Evolutionary conservation across 2,797 vertebrate species (phyloP).

Genomic region (Sarcophilus harrisii): DNA sequence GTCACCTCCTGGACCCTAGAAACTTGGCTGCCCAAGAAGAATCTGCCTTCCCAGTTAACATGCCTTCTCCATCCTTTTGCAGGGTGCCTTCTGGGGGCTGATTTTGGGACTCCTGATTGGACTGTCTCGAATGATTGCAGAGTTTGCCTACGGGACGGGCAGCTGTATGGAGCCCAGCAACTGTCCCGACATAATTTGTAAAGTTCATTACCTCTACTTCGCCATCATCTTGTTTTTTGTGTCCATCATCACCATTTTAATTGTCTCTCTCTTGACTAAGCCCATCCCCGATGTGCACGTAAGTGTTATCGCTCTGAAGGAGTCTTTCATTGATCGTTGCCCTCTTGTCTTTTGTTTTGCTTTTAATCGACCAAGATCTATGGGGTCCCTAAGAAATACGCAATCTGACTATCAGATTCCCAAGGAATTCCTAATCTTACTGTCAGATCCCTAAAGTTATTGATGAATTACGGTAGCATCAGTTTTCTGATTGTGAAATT

Average conservation of each 20-base stretch:
- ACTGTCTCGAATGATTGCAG: slow-evolving; percentile 91
- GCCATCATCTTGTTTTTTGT: slow-evolving; percentile 90
- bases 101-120: slow-evolving; percentile 88
- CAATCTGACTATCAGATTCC: not conserved
- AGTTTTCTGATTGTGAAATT: not conserved
- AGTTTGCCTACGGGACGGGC: slow-evolving; percentile 93
- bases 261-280: slow-evolving; percentile 92
- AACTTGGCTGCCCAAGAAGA: not conserved
- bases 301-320: slow-evolving; percentile 72
- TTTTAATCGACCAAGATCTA: not conserved
- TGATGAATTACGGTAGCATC: not conserved
- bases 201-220: slow-evolving; percentile 97
- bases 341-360: not conserved
- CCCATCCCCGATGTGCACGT: slow-evolving; percentile 95
- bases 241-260: slow-evolving; percentile 85
- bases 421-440: not conserved
- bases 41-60: slow-evolving; percentile 7
- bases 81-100: slow-evolving; percentile 97
- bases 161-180: slow-evolving; percentile 88
- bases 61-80: slow-evolving; percentile 30
- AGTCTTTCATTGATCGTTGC: not conserved
- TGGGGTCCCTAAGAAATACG: not conserved
- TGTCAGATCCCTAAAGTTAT: not conserved
- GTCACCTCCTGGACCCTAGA: not conserved
- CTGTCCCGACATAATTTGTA: slow-evolving; percentile 94